Base-by-base conservation (phyloP, 2,888 invertebrate species). In the Mesochorus sp. region DNA sequence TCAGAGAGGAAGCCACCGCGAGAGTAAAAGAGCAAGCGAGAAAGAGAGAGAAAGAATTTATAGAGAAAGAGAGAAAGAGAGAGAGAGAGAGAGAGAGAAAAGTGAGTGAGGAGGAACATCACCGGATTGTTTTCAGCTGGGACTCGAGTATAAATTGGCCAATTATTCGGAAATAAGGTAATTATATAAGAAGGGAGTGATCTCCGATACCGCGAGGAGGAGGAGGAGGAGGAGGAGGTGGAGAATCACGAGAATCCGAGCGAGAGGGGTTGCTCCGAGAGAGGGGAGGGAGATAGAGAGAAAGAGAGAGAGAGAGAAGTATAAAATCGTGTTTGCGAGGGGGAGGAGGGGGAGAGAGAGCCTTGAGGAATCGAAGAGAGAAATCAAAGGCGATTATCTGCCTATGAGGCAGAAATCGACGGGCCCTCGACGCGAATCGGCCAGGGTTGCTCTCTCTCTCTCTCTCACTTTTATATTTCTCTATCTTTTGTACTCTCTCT, bases 161-260 rank as follows among this genome's bases (percentile, higher is more conserved):
- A 90, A 90, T 90, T 90, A 90, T 89, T 90, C 90, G 90, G 90
- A 90, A 90, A 90, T 90, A 90, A 90, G 90, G 90, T 90, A 90
- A 90, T 90, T 90, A 90, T 90, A 90, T 90, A 90, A 90, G 90
- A 89, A 89, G 89, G 88, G 88, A 88, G 89, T 89, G 89, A 89
- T 90, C 88, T 88, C 86, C 87, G 89, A 90, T 89, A 88, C 83
- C 83, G 80, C 81, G 81, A 84, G 83, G 84, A 84, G 84, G 83
- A 82, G 82, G 77, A 80, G 80, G 76, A 76, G 80, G 76, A 78
- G 76, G 82, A 80, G 82, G 84, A 84, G 84, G 83, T 82, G 82
- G 77, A 80, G 80, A 77, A 76, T 81, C 76, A 78, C 76, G 82
- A 80, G 82, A 76, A 75, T 73, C 75, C 76, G 79, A 80, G 80